Base-by-base conservation (phyloP, 2,888 invertebrate species). In the Aspidiotus destructor region DNA sequence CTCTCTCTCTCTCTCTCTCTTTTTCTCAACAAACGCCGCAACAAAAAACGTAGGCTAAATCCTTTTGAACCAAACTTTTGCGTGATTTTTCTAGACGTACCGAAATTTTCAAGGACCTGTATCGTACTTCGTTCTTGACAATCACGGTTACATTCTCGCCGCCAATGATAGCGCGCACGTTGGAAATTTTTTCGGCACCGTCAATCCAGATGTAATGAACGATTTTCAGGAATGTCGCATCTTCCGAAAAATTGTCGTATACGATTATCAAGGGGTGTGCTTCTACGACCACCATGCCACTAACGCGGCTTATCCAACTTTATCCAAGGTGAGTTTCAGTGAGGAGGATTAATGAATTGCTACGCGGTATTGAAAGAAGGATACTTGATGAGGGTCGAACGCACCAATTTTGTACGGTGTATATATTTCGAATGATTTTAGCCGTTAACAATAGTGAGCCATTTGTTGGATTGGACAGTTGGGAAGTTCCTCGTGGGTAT, bases 241-340 rank as follows among this genome's bases (percentile, higher is more conserved):
- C 48, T 94, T 85, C 77, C 85, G 84, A 73, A 81, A 84, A 68
- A 84, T 92, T 11, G 82, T 84, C 68, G 83, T 92, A 68, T 86
- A 86, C 72, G 93, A 94, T 77, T 94, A 93, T 76, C 94, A 94
- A 78, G 92, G 89, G 0, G 89, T 92, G 17, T 94, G 93, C 77
- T 89, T 90, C 74, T 84, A 71, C 62, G 42, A 44, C 28, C 70
- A 64, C 13, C 64, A 85, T 82, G 72, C 82, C 82, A 71, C 82
- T 82, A 7, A 80, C 81, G 15, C 89, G 73, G 75, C 77, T n/a
- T 78, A 79, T 1, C 73, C 76, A 10, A 75, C 70, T 60, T 70
- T 78, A 44, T 62, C 74, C 10, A 76, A 77, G 67, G 79, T 79
- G 75, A 75, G 76, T 70, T 13, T n/a, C 5, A 28, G 1, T 28